phyloP scores from a whole-genome alignment of 2,113 vertebrate genomes.

The Myiozetetes cayanensis region DNA sequence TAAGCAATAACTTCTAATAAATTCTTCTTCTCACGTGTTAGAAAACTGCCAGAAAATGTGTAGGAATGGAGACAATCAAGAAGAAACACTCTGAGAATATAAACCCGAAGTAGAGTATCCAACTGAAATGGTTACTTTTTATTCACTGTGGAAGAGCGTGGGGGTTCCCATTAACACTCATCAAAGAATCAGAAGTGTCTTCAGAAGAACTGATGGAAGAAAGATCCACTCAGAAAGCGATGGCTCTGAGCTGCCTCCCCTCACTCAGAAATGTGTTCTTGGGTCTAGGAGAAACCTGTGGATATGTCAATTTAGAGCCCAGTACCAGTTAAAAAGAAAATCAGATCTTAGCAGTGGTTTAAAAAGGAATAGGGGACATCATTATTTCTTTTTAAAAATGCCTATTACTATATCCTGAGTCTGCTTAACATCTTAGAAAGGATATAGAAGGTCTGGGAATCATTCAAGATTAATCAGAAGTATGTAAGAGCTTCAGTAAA shows the following conservation, averaged over 20 bases:
- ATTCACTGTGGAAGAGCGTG: neutral
- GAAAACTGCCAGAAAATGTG: neutral
- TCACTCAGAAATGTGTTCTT: neutral
- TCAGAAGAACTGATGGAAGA: neutral
- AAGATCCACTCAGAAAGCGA: neutral
- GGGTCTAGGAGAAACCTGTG: neutral
- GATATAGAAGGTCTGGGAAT: neutral
- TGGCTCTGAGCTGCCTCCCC: neutral
- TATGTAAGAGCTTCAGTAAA: neutral
- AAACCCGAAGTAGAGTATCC: neutral
- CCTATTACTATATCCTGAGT: neutral
- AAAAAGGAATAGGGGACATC: neutral
- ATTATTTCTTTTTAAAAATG: neutral
- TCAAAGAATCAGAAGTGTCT: neutral
- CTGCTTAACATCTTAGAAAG: neutral
- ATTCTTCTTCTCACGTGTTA: neutral
- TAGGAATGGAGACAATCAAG: neutral
- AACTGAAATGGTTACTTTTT: neutral
- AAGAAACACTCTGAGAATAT: neutral
- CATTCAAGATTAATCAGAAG: neutral
- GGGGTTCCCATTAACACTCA: accelerated
- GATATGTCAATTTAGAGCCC: neutral
- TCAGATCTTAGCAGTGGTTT: neutral
- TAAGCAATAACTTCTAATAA: neutral
- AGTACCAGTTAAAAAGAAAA: neutral